Base-by-base conservation (phyloP, 2,797 vertebrate genomes). In the Decapterus maruadsi region DNA sequence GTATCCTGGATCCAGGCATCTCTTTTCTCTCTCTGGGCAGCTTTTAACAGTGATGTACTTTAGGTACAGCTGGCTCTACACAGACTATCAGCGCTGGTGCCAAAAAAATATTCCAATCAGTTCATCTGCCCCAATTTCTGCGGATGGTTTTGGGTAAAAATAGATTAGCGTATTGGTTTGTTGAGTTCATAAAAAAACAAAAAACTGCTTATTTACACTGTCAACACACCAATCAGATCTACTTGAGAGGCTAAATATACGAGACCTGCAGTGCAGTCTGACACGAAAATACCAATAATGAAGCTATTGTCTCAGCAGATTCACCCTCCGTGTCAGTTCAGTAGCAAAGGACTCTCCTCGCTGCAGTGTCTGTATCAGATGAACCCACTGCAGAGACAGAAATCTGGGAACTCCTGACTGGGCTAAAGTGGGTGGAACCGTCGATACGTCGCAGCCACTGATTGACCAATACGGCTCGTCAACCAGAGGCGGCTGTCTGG, bases 41-140 rank as follows among this genome's bases (percentile, higher is more conserved):
- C 78, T 81, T 81, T 76, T 26, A 71, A 77, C 58, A 75, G 69
- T 2, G 46, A 65, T 62, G 72, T 58, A 42, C 56, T 89, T 78
- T 45, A 77, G 68, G 66, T 80, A 67, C 26, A 53, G 68, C 67
- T 66, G 69, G 75, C 55, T 84, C 70, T 20, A 46, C 1, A 9
- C 45, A 72, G 58, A 53, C 45, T 13, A 77, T 45, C 34, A 50
- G 34, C 4, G 6, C 42, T 38, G 42, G 40, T 72, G 73, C 80
- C 81, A 81, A 72, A 60, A 3, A 75, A 45, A 54, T 29, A 77
- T 50, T 72, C 56, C 40, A 73, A 80, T 87, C 76, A 14, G 42
- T 60, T 88, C 55, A 83, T 86, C 78, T 84, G 89, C 71, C 85
- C 85, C 77, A 84, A 80, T 89, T 90, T 87, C 68, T 76, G 45